Conservation (phyloP, 1,140 invertebrate species). For the Elysia chlorotica region DNA sequence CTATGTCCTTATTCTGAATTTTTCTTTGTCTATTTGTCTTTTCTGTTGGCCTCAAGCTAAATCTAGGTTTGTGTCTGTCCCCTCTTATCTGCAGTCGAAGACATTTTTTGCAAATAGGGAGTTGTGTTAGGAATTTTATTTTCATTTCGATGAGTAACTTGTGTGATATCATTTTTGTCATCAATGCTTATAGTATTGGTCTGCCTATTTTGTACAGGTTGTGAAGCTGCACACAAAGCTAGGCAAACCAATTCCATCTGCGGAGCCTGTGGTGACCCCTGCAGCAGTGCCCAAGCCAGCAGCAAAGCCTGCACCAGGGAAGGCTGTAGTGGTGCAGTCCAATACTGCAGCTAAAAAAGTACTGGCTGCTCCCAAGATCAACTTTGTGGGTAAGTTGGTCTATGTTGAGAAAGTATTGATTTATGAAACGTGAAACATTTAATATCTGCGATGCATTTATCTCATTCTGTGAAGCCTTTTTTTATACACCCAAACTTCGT, state of each 20-base stretch:
- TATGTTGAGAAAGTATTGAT: too few species aligned
- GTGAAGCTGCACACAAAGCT: conserved; percentile 95
- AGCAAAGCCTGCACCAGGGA: conserved; percentile 40
- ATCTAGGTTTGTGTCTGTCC: background rate
- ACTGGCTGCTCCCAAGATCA: conserved; percentile 82
- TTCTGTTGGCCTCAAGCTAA: background rate
- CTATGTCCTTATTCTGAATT: too few species aligned
- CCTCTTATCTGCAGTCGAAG: conserved; percentile 13
- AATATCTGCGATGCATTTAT: too few species aligned
- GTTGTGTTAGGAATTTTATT: too few species aligned
- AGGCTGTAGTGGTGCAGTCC: conserved; percentile 40
- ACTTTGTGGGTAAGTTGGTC: conserved; percentile 78
- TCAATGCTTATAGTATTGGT: too few species aligned
- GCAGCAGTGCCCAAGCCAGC: conserved; percentile 22
- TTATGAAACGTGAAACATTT: too few species aligned
- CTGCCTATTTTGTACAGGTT: too few species aligned
- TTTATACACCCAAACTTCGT: too few species aligned
- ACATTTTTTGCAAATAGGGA: too few species aligned
- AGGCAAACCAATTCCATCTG: conserved; percentile 95
- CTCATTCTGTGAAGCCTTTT: too few species aligned
- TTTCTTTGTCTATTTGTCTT: background rate
- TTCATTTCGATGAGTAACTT: too few species aligned
- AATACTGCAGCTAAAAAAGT: conserved; percentile 63
- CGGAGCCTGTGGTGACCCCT: conserved; percentile 76
- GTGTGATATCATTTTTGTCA: too few species aligned